A percentile compares a stretch with the other conserved stretches of the same genome.
These are phyloP conservation scores for Pheosia tremula DNA, from an alignment of 2,888 invertebrate species.

Conservation along the genomic window DNA sequence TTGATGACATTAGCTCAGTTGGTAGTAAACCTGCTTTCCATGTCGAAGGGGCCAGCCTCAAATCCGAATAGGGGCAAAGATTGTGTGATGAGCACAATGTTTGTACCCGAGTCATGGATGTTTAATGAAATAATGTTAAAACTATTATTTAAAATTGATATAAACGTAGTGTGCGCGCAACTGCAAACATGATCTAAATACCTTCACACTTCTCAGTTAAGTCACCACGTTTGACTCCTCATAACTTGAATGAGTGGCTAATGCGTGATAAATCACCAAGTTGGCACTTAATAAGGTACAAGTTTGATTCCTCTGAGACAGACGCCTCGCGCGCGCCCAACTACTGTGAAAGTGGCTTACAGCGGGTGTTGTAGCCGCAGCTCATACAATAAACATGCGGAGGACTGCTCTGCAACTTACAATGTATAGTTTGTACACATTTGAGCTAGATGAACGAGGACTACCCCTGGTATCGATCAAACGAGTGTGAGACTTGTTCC, in stretches of 20 bases:
- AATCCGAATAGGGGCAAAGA: no score
- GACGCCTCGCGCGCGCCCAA: not conserved
- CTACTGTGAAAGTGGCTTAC: constrained; percentile 2
- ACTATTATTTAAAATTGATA: not conserved
- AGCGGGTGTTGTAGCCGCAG: not conserved
- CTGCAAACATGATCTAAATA: not conserved
- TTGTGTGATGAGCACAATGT: no score
- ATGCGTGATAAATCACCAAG: not conserved
- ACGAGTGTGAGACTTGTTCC: no score
- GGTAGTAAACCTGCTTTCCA: no score
- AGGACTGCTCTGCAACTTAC: not conserved
- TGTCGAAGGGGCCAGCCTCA: no score
- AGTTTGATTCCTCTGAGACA: constrained; percentile 4
- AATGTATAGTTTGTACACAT: no score
- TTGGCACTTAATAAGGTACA: not conserved
- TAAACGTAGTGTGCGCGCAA: not conserved
- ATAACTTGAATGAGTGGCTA: not conserved
- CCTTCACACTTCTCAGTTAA: not conserved
- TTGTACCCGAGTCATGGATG: no score
- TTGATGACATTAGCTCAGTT: no score
- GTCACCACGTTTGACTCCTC: not conserved
- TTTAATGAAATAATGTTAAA: not conserved
- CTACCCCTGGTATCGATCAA: no score
- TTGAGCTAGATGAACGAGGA: no score
- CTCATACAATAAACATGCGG: not conserved